phyloP scores from a whole-genome alignment of 2,113 vertebrate species.

The Blennius ocellaris region DNA sequence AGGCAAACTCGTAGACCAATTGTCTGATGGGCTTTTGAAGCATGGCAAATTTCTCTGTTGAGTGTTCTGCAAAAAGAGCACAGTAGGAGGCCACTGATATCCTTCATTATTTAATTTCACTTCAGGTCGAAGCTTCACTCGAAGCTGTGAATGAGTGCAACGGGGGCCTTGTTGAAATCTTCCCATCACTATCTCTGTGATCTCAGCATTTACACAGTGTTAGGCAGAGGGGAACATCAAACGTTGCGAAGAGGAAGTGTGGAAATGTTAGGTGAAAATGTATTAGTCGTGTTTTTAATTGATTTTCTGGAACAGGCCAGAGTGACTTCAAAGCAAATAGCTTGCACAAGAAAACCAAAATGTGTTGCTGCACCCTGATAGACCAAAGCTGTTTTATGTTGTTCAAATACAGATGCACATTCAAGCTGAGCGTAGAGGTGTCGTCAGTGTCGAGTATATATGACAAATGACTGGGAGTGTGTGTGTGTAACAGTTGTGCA shows the following conservation, averaged over 20 bases:
- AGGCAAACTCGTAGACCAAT: background rate
- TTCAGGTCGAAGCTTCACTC: constrained; percentile 48
- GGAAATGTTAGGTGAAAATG: constrained; percentile 70
- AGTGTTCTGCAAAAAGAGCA: constrained; percentile 35
- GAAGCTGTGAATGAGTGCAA: constrained; percentile 44
- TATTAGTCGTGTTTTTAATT: constrained; percentile 74
- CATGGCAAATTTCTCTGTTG: constrained; percentile 15
- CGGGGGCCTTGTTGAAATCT: constrained; percentile 44
- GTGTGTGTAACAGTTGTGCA: too few relatives aligned
- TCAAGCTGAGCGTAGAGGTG: constrained; percentile 12
- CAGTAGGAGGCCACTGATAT: constrained; percentile 45
- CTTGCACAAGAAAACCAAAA: constrained; percentile 57
- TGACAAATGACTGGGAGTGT: constrained; percentile 1
- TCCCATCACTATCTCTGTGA: constrained; percentile 61
- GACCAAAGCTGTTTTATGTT: constrained; percentile 2
- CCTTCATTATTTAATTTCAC: constrained; percentile 61
- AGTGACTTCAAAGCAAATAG: constrained; percentile 70
- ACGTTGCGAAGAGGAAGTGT: constrained; percentile 56
- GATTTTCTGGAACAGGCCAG: constrained; percentile 68
- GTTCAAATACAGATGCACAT: constrained; percentile 22
- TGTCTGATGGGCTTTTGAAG: constrained; percentile 20
- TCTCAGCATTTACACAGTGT: constrained; percentile 54
- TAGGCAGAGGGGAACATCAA: constrained; percentile 62
- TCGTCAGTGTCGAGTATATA: constrained; percentile 16
- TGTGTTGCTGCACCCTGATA: constrained; percentile 48